Base-by-base conservation (phyloP, 2,888 invertebrate genomes). In the Ophonus ardosiacus region DNA sequence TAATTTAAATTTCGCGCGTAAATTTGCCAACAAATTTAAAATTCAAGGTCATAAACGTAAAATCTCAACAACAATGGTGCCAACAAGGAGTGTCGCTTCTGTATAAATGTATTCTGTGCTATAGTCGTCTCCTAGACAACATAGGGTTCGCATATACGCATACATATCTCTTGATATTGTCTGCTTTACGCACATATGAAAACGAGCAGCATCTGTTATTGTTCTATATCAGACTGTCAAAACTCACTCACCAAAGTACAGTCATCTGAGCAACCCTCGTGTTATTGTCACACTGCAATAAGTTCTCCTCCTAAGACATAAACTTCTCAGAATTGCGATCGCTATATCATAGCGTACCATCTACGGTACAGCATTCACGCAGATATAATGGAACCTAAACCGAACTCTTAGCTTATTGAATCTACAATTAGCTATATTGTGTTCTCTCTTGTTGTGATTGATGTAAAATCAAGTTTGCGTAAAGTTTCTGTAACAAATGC, bases 131-230 rank as follows among this genome's bases (percentile, higher is more conserved):
- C 8, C 21, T 0, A 7, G 6, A 15, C 68, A 5, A 68, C 15
- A 7, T 38, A 38, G 68, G n/a, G 68, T 68, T 68, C 31, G 68
- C n/a, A 15, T 38, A 38, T 38, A 38, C 68, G 38, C 68, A 0
- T 68, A 13, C 68, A 38, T 68, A 31, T 68, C 68, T 38, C n/a
- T 7, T 6, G 31, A 10, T 31, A 43, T 74, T 43, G 43, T 18
- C 15, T 61, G 24, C 57, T 61, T 38, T 15, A 61, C 81, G 51
- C 81, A 81, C 24, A 81, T 81, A 81, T 81, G 81, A 65, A 81
- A 81, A 65, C 51, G 68, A 57, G 82, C 18, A 82, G 71, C 82
- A 82, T 68, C 68, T 82, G 71, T 74, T 82, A 82, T 82, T 82
- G 71, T 82, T 82, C 82, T 74, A 82, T 71, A 56, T 82, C 82